Conservation (phyloP, 2,797 vertebrate genomes). For the Myioborus melanocephalus region DNA sequence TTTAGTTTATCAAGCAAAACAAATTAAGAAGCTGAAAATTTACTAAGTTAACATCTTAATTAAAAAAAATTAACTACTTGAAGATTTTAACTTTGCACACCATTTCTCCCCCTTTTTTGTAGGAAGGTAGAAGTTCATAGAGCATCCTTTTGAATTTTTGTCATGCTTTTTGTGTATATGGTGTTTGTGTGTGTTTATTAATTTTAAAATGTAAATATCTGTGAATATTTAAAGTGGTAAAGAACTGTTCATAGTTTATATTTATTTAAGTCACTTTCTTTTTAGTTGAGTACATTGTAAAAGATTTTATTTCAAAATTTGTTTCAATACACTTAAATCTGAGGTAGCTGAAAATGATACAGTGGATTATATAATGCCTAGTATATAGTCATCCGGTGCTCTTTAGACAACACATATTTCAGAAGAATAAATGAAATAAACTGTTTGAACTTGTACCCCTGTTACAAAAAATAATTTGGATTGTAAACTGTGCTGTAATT, state of each 20-base stretch:
- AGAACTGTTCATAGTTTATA: background rate
- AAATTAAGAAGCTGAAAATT: background rate
- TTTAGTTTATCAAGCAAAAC: background rate
- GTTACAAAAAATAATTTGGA: background rate
- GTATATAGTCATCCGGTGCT: background rate
- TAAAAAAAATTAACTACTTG: background rate
- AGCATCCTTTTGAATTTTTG: background rate
- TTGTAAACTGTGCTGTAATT: background rate
- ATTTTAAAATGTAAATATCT: background rate
- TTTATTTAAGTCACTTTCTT: background rate
- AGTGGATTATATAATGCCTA: background rate
- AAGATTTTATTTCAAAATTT: background rate
- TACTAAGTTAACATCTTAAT: background rate
- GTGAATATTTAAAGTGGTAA: background rate
- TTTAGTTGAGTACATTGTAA: background rate
- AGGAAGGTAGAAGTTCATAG: rapidly evolving
- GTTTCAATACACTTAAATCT: background rate
- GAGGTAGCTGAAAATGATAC: background rate
- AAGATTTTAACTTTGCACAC: background rate
- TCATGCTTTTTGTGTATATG: background rate
- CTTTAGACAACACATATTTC: background rate
- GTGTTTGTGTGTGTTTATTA: background rate
- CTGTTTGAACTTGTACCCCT: background rate
- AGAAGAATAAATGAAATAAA: background rate
- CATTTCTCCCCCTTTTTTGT: background rate